phyloP scores from a whole-genome alignment of 2,888 invertebrate species.

The Seira sanloemensis region DNA sequence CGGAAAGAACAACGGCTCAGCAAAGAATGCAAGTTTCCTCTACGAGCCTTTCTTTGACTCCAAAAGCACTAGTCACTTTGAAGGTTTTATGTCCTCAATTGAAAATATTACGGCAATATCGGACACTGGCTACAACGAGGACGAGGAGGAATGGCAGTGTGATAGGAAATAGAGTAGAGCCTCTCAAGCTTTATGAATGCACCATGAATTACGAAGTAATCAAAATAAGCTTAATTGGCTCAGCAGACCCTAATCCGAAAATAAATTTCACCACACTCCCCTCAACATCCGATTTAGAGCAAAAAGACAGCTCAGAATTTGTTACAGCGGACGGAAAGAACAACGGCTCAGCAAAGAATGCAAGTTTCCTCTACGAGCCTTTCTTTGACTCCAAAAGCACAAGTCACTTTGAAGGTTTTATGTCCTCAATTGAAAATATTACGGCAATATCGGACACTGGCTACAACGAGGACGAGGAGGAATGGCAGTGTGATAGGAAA shows the following conservation, averaged over 20 bases:
- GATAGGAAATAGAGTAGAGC: no score
- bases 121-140: background rate
- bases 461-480: background rate
- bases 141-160: no score
- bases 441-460: conserved; percentile 16
- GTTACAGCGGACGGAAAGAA: background rate
- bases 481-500: conserved; percentile 27
- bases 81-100: conserved; percentile 45
- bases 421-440: conserved; percentile 49
- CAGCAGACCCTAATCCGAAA: background rate
- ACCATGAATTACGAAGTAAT: conserved; percentile 42
- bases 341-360: background rate
- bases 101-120: conserved; percentile 41
- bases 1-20: background rate
- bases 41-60: conserved; percentile 25
- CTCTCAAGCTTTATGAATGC: no score
- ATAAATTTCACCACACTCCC: conserved; percentile 15
- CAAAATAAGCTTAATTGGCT: conserved; percentile 43
- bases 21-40: background rate
- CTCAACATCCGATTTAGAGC: background rate
- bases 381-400: conserved; percentile 25
- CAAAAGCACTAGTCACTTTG: conserved; percentile 23
- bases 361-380: no score
- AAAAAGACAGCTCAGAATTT: conserved; percentile 1
- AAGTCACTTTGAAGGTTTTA: conserved; percentile 35